phyloP scores from a whole-genome alignment of 2,113 vertebrate genomes.

The Tyrannus savana region DNA sequence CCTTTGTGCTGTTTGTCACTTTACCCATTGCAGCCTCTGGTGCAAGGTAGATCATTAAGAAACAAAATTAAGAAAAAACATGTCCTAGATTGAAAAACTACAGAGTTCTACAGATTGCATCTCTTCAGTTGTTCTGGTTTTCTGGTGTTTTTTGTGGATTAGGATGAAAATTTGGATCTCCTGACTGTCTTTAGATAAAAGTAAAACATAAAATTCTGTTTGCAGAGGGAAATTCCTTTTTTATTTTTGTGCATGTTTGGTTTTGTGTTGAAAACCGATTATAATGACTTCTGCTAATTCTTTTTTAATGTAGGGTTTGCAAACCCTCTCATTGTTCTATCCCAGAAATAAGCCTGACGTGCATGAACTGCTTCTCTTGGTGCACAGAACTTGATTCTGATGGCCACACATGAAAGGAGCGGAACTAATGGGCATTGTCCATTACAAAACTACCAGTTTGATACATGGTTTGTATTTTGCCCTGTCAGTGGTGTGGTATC shows the following conservation, averaged over 20 bases:
- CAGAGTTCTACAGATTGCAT: neutral
- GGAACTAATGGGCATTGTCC: neutral
- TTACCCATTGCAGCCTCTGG: neutral
- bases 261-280: neutral
- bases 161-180: neutral
- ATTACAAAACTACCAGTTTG: conserved; percentile 27
- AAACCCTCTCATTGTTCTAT: neutral
- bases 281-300: neutral
- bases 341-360: neutral
- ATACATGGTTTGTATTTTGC: conserved; percentile 23
- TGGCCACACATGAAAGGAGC: neutral
- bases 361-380: neutral
- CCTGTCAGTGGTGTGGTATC: neutral
- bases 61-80: neutral
- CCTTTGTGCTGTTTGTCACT: neutral
- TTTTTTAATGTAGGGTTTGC: neutral
- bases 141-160: neutral
- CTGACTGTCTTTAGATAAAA: neutral
- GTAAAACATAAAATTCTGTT: neutral
- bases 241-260: neutral
- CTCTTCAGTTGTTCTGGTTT: neutral
- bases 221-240: neutral
- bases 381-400: neutral
- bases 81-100: neutral
- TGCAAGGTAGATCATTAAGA: neutral